Evolutionary conservation across 2,888 invertebrate species (phyloP).

Genomic region (Rhogogaster chlorosoma): DNA sequence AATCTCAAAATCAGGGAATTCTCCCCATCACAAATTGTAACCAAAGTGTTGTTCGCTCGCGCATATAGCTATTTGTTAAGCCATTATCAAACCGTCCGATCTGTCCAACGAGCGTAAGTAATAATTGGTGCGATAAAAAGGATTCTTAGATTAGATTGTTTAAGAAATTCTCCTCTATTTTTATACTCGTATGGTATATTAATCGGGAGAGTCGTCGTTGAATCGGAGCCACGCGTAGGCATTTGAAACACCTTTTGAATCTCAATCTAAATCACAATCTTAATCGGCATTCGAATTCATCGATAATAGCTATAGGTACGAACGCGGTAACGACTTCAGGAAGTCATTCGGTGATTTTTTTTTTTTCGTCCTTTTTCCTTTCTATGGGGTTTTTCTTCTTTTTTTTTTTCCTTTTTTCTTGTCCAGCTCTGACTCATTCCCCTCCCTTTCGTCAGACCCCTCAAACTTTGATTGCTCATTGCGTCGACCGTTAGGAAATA

Average conservation of each 20-base stretch:
- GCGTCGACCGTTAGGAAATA: conserved; percentile 3
- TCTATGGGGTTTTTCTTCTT: not conserved
- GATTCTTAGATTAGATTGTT: not conserved
- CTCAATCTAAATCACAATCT: not conserved
- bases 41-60: not conserved
- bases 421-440: not conserved
- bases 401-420: not conserved
- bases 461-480: conserved; percentile 5
- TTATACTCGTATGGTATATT: too few species aligned
- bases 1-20: not conserved
- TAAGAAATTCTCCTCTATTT: too few species aligned
- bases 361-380: not conserved
- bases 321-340: not conserved
- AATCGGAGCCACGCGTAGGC: not conserved
- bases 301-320: not conserved
- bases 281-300: not conserved
- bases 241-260: not conserved
- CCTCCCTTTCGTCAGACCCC: not conserved
- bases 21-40: not conserved
- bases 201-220: not conserved
- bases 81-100: not conserved
- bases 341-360: not conserved
- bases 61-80: not conserved
- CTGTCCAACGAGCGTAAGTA: not conserved
- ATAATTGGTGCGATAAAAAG: not conserved